Evolutionary conservation across 2,113 vertebrate genomes (phyloP), one percentile per base, ranked within the genome.

Genomic region (Sceloporus tristichus): DNA sequence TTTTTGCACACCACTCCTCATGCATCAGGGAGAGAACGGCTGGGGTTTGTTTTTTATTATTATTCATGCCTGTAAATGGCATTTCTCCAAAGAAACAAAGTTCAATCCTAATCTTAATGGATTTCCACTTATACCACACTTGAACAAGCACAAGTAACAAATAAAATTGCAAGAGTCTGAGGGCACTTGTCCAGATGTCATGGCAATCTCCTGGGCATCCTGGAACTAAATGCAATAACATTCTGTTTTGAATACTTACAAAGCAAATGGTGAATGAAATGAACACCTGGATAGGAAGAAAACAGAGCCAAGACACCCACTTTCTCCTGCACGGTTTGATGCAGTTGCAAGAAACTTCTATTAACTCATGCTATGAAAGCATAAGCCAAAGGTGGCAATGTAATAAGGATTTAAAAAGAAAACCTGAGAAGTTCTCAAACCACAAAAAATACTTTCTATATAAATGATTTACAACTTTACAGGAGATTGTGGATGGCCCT

Each of bases 231-330:
- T 75, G 65, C 88, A 93, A 84, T 40, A 91, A 85, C 86, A 92
- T n/a, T 82, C 81, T 76, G 29, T 59, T 88, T 85, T 1, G 8
- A 78, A 90, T 11, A 53, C 40, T 82, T 81, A 88, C 79, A 70
- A 88, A 88, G 81, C 62, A 92, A 93, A 89, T 83, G 54, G 74
- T 78, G 79, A 92, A 91, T 65, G 84, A 94, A 29, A 88, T 59
- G 88, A 89, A 89, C 77, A 92, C 78, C 0, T 92, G 85, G 38
- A 92, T 75, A 29, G 90, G 91, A 92, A 84, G 11, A 0, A 2
- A 90, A 91, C 0, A 3, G 23, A 27, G 84, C 84, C 74, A 66
- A 86, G 73, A 11, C 19, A 23, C 48, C 68, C 48, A 19, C 8
- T 65, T 76, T 14, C 54, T 29, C 9, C 18, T 68, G 27, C 38